phyloP scores from a whole-genome alignment of 37 sponge, comb jelly and placozoan genomes.

The Tethya wilhelma region DNA sequence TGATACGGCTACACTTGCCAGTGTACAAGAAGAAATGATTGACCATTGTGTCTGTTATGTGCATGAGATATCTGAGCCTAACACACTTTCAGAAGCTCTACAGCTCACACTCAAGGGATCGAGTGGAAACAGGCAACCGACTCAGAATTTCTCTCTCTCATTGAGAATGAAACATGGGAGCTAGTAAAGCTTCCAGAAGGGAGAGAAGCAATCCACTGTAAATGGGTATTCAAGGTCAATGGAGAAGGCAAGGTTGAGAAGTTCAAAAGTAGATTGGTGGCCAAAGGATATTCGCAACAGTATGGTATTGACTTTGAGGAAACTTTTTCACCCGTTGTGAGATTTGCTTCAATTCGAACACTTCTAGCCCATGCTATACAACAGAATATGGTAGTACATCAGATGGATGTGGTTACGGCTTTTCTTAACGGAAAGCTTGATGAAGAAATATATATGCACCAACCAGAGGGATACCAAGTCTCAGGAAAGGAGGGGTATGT shows the following conservation, averaged over 20 bases:
- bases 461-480: conserved; percentile 20
- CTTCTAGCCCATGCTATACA: conserved; percentile 50
- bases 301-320: conserved; percentile 41
- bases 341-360: conserved; percentile 34
- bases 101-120: background rate
- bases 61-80: conserved; percentile 2
- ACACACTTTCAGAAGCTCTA: conserved; percentile 24
- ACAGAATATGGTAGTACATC: conserved; percentile 44
- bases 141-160: conserved; percentile 45
- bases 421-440: no score
- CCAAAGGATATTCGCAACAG: conserved; percentile 36
- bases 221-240: conserved; percentile 41
- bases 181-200: conserved; percentile 30
- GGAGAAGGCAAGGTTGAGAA: conserved; percentile 37
- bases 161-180: conserved; percentile 50
- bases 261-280: conserved; percentile 44
- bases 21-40: conserved; percentile 1
- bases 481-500: conserved; percentile 26
- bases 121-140: conserved; percentile 45
- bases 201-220: conserved; percentile 31
- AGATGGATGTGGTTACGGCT: conserved; percentile 47
- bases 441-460: conserved; percentile 51
- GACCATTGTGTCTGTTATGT: background rate
- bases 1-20: background rate
- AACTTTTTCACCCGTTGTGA: conserved; percentile 51